phyloP scores from a whole-genome alignment of 2,113 vertebrate species.

The Conger conger region DNA sequence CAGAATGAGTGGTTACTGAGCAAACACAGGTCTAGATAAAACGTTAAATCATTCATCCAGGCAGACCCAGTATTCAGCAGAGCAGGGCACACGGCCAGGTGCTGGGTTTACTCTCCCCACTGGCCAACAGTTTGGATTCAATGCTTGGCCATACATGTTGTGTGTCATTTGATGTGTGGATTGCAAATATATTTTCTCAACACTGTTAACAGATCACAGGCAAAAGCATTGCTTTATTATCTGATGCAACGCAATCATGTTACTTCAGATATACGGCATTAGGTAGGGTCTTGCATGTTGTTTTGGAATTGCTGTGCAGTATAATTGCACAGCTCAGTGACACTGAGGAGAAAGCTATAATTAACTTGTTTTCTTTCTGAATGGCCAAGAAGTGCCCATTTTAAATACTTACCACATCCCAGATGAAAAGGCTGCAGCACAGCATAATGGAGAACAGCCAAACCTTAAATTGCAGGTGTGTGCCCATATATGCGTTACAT shows the following conservation, averaged over 20 bases:
- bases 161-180: not conserved
- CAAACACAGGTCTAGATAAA: constrained; percentile 12
- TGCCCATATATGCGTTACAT: not conserved
- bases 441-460: not conserved
- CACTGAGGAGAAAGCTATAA: not conserved
- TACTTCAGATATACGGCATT: not conserved
- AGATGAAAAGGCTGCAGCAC: not conserved
- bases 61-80: constrained; percentile 13
- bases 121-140: not conserved
- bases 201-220: not conserved
- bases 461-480: not conserved
- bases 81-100: not conserved
- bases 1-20: not conserved
- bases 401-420: not conserved
- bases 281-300: not conserved
- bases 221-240: not conserved
- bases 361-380: not conserved
- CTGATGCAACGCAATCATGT: not conserved
- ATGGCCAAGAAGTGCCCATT: not conserved
- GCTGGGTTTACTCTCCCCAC: not conserved
- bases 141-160: not conserved
- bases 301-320: not conserved
- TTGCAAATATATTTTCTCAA: not conserved
- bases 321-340: not conserved
- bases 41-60: constrained; percentile 24